phyloP scores from a whole-genome alignment of 2,888 invertebrate species.

The Crepidodera aurea region DNA sequence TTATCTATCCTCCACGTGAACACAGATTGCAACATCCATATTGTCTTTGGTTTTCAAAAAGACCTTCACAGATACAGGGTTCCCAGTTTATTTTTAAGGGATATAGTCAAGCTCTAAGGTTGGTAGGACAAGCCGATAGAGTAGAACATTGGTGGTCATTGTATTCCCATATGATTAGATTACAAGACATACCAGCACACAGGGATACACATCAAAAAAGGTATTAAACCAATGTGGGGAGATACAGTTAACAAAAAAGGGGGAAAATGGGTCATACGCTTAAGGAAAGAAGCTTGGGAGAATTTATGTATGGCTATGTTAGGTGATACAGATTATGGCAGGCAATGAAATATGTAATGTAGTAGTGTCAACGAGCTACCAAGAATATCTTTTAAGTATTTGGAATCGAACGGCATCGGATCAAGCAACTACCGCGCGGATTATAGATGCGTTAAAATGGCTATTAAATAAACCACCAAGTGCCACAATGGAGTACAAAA shows the following conservation, averaged over 20 bases:
- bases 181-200: conserved; percentile 88
- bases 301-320: conserved; percentile 98
- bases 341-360: conserved; percentile 98
- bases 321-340: conserved; percentile 96
- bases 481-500: conserved; percentile 95
- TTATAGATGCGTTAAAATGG: conserved; percentile 93
- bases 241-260: conserved; percentile 95
- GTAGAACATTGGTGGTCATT: conserved; percentile 99
- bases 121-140: conserved; percentile 86
- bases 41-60: conserved; percentile 79
- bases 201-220: conserved; percentile 95
- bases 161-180: conserved; percentile 90
- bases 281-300: conserved; percentile 98
- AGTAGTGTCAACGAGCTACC: conserved; percentile 93
- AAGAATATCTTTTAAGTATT: conserved; percentile 95
- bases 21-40: conserved; percentile 94
- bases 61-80: conserved; percentile 63
- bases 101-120: conserved; percentile 78
- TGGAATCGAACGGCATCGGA: conserved; percentile 97
- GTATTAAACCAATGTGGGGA: conserved; percentile 99
- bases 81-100: conserved; percentile 60
- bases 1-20: conserved; percentile 83
- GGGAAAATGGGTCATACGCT: conserved; percentile 92
- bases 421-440: conserved; percentile 85
- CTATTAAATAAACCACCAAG: conserved; percentile 93